Conservation (phyloP, 2,113 vertebrate species). For the Nesogale talazaci region DNA sequence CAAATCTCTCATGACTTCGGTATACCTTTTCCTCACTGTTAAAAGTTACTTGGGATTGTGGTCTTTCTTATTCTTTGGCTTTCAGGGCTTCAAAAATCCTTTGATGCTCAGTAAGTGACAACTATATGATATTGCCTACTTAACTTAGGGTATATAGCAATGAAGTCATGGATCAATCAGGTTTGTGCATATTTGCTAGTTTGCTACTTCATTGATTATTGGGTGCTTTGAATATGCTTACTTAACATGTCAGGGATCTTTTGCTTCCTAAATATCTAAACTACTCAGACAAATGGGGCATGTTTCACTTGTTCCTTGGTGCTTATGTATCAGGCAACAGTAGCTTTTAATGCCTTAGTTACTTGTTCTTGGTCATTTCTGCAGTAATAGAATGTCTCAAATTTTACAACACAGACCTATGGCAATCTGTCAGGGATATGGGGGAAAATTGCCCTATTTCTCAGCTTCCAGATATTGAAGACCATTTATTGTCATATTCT, state of each 20-base stretch:
- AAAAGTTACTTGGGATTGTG: constrained; percentile 58
- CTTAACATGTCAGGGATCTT: constrained; percentile 46
- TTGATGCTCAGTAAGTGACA: constrained; percentile 31
- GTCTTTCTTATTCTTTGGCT: constrained; percentile 60
- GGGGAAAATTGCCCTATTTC: not conserved
- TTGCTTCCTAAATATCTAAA: not conserved
- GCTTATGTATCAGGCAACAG: constrained; percentile 23
- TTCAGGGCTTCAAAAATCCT: constrained; percentile 53
- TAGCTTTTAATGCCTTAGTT: constrained; percentile 46
- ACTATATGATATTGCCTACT: not conserved
- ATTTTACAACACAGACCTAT: constrained; percentile 5
- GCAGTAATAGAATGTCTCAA: not conserved
- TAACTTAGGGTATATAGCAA: not conserved
- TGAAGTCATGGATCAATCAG: constrained; percentile 16
- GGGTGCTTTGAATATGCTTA: constrained; percentile 46
- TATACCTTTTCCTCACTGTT: constrained; percentile 40
- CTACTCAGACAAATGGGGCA: constrained; percentile 2
- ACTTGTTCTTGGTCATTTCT: constrained; percentile 27
- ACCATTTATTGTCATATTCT: constrained; percentile 5
- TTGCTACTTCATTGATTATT: constrained; percentile 36
- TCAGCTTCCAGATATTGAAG: constrained; percentile 14
- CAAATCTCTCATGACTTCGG: not conserved
- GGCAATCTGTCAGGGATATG: not conserved
- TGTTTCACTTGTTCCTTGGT: constrained; percentile 50
- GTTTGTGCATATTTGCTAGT: constrained; percentile 37